phyloP scores from a whole-genome alignment of 2,888 invertebrate species.

The Ephialtes manifestator region DNA sequence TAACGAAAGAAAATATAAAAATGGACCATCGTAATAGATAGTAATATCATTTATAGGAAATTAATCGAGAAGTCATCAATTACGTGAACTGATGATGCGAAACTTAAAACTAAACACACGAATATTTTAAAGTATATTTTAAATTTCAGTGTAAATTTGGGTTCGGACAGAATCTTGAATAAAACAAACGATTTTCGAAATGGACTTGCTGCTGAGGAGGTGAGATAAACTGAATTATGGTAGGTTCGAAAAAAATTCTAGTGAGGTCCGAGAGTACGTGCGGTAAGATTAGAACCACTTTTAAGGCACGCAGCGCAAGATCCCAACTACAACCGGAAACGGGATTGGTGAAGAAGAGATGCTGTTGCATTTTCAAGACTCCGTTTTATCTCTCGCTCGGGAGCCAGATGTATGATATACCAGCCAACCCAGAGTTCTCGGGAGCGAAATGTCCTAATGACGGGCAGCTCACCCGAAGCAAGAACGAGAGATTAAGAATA shows the following conservation, averaged over 20 bases:
- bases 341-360: not conserved
- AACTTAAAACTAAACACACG: too few relatives aligned
- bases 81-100: too few relatives aligned
- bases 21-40: too few relatives aligned
- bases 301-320: not conserved
- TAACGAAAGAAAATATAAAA: too few relatives aligned
- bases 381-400: not conserved
- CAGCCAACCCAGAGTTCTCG: not conserved
- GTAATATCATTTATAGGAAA: too few relatives aligned
- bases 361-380: not conserved
- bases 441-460: constrained; percentile 4
- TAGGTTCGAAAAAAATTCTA: not conserved
- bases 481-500: constrained; percentile 2
- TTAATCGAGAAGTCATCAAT: too few relatives aligned
- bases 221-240: not conserved
- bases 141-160: too few relatives aligned
- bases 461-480: not conserved
- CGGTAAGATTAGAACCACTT: not conserved
- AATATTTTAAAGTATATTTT: too few relatives aligned
- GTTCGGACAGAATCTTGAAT: too few relatives aligned
- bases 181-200: too few relatives aligned
- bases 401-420: constrained; percentile 18
- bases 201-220: not conserved
- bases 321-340: not conserved
- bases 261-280: not conserved